Evolutionary conservation across 2,113 vertebrate species (phyloP).

Genomic region (Petromus typicus): DNA sequence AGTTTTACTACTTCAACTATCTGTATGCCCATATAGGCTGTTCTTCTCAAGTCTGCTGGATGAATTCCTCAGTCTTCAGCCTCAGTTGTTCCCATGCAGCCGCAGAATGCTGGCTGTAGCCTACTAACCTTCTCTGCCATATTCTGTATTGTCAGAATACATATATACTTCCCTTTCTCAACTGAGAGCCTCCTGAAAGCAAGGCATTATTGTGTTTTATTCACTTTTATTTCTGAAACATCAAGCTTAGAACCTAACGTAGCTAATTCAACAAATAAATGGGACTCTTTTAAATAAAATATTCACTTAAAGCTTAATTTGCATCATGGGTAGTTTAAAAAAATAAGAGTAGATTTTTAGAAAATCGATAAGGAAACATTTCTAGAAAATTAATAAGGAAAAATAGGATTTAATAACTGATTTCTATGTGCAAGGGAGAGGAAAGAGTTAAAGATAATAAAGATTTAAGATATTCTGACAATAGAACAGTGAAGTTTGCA

Average conservation of each 20-base stretch:
- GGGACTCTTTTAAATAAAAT: background rate
- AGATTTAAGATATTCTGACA: conserved; percentile 17
- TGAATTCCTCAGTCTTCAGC: background rate
- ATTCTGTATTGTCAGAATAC: conserved; percentile 14
- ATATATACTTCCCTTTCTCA: background rate
- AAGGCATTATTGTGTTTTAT: background rate
- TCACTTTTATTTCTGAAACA: background rate
- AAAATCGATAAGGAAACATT: conserved; percentile 37
- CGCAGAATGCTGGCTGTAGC: background rate
- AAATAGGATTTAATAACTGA: background rate
- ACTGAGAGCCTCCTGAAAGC: conserved; percentile 10
- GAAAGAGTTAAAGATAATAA: conserved; percentile 48
- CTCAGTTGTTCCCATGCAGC: background rate
- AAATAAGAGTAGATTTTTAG: background rate
- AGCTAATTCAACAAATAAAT: background rate
- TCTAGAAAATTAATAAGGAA: too few relatives aligned
- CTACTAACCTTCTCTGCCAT: background rate
- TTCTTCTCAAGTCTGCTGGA: background rate
- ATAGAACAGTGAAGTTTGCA: background rate
- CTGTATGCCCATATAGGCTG: background rate
- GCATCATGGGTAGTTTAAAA: background rate
- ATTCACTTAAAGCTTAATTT: conserved; percentile 15
- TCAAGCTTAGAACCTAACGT: background rate
- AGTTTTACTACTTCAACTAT: background rate
- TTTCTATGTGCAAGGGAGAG: background rate